phyloP scores from a whole-genome alignment of 2,797 vertebrate genomes.

The Peromyscus eremicus region DNA sequence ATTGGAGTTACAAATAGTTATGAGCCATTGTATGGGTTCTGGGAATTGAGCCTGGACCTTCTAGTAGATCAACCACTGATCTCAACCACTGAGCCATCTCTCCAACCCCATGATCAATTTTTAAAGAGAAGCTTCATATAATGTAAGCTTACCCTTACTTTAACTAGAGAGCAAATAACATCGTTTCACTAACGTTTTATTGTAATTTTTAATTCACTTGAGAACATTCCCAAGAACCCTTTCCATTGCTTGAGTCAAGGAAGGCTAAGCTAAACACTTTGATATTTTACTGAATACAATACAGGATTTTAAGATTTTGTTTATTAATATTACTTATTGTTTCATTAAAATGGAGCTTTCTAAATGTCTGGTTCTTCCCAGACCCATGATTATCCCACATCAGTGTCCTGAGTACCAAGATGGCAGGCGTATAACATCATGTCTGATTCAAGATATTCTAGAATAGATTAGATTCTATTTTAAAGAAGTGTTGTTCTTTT shows the following conservation, averaged over 20 bases:
- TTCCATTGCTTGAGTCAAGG: background rate
- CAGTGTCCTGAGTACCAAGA: no score
- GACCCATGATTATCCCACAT: background rate
- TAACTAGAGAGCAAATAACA: background rate
- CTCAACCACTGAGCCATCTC: background rate
- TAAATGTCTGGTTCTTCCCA: background rate
- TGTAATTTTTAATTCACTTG: conserved; percentile 47
- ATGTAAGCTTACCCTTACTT: background rate
- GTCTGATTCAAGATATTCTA: background rate
- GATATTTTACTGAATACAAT: conserved; percentile 38
- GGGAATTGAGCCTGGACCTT: background rate
- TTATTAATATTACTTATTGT: background rate
- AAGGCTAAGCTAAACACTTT: background rate
- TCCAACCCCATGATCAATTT: background rate
- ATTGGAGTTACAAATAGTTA: background rate
- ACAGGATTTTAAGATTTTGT: background rate
- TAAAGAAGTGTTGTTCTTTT: background rate
- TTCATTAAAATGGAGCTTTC: background rate
- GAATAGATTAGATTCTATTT: background rate
- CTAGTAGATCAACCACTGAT: background rate
- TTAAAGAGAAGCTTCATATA: conserved; percentile 44
- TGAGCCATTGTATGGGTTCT: background rate
- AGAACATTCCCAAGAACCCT: background rate
- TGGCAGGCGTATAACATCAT: background rate
- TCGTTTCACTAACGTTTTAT: conserved; percentile 50